These are phyloP conservation scores for Ormia ochracea DNA, from an alignment of 2,888 invertebrate species.

Conservation along the genomic window DNA sequence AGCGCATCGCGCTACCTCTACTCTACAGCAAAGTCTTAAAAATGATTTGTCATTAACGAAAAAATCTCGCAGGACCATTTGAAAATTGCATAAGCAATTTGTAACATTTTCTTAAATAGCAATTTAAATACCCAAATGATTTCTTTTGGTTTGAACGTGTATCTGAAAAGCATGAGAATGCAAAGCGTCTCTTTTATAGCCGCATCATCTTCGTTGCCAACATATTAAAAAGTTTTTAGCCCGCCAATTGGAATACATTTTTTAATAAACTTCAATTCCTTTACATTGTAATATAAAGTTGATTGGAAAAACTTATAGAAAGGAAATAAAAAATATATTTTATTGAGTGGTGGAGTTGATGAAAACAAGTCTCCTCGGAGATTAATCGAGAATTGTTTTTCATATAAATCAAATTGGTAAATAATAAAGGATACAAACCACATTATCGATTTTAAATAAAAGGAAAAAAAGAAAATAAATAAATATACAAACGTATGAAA, in stretches of 20 bases:
- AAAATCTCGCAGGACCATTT: constrained; percentile 43
- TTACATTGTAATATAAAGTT: constrained; percentile 29
- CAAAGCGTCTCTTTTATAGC: neutral
- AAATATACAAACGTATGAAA: neutral
- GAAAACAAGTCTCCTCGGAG: constrained; percentile 46
- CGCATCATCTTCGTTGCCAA: neutral
- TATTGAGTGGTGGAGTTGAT: constrained; percentile 19
- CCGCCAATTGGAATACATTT: constrained; percentile 28
- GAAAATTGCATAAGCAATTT: constrained; percentile 1
- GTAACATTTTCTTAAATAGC: constrained; percentile 37
- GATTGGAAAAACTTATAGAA: constrained; percentile 18
- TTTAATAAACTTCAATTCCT: constrained; percentile 47
- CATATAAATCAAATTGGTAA: neutral
- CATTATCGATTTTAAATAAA: neutral
- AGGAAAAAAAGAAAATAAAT: too few species aligned
- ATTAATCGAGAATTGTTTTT: constrained; percentile 45
- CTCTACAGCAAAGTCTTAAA: constrained; percentile 2
- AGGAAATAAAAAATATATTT: constrained; percentile 40
- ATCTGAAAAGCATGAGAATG: neutral
- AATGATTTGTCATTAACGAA: constrained; percentile 48
- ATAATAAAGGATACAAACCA: constrained; percentile 13
- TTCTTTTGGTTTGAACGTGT: constrained; percentile 33
- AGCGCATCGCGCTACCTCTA: too few species aligned
- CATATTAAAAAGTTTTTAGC: constrained; percentile 52
- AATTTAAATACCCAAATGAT: constrained; percentile 34